Conservation (phyloP, 2,797 vertebrate genomes). For the Channa striata region DNA sequence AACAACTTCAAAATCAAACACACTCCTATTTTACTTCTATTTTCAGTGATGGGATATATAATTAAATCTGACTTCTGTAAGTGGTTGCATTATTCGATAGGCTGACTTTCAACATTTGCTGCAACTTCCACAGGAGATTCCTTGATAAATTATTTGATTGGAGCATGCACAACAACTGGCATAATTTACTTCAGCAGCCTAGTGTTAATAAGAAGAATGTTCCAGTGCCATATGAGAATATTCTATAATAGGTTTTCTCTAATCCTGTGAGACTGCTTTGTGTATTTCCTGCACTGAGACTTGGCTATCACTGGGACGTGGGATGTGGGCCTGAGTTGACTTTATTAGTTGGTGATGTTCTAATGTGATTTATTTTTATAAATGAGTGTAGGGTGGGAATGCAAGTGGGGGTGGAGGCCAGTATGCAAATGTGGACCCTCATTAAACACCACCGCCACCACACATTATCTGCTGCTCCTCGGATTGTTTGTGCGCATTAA, state of each 20-base stretch:
- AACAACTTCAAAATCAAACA: conserved; percentile 77
- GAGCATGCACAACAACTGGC: conserved; percentile 64
- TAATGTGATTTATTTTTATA: conserved; percentile 87
- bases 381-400: conserved; percentile 78
- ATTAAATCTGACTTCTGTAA: conserved; percentile 74
- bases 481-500: conserved; percentile 95
- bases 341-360: conserved; percentile 83
- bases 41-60: conserved; percentile 65
- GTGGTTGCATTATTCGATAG: conserved; percentile 58
- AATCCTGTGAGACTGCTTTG: conserved; percentile 76
- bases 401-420: conserved; percentile 81
- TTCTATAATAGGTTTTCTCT: conserved; percentile 78
- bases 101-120: conserved; percentile 65
- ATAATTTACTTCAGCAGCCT: conserved; percentile 67
- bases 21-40: conserved; percentile 60
- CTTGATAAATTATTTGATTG: conserved; percentile 71
- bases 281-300: conserved; percentile 78
- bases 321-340: conserved; percentile 77
- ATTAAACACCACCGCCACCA: conserved; percentile 89
- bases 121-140: conserved; percentile 64
- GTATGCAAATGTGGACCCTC: conserved; percentile 90
- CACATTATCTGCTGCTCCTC: conserved; percentile 94
- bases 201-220: conserved; percentile 75
- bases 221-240: conserved; percentile 68
- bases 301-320: conserved; percentile 72